Evolutionary conservation across 2,888 invertebrate genomes (phyloP).

Genomic region (Stenchaetothrips biformis): DNA sequence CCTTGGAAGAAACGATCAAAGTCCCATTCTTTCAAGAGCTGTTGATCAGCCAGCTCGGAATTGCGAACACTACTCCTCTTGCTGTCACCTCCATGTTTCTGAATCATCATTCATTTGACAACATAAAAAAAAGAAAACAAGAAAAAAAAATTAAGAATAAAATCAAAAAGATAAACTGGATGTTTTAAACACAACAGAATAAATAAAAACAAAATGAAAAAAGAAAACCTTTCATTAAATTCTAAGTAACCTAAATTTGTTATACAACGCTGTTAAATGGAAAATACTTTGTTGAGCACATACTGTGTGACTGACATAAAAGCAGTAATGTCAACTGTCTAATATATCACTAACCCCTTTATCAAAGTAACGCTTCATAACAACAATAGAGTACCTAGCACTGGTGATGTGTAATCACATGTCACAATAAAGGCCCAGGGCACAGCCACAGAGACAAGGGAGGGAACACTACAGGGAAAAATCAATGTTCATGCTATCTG

Average conservation of each 20-base stretch:
- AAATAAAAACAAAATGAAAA: neutral
- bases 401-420: too few species aligned
- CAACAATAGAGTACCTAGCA: too few species aligned
- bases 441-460: too few species aligned
- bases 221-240: neutral
- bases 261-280: neutral
- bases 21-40: conserved; percentile 80
- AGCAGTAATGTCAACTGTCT: too few species aligned
- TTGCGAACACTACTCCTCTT: conserved; percentile 42
- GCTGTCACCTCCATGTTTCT: conserved; percentile 26
- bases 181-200: neutral
- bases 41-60: conserved; percentile 69
- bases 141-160: neutral
- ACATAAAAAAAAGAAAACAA: neutral
- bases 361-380: too few species aligned
- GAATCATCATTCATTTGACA: neutral
- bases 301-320: too few species aligned
- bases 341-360: too few species aligned
- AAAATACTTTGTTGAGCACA: neutral
- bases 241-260: neutral
- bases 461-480: neutral
- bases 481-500: neutral
- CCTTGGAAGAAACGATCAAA: conserved; percentile 75
- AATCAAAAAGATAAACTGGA: too few species aligned
- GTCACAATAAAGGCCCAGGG: too few species aligned